Evolutionary conservation across 2,888 invertebrate species (phyloP).

Genomic region (Pachycephus smyrnensis): DNA sequence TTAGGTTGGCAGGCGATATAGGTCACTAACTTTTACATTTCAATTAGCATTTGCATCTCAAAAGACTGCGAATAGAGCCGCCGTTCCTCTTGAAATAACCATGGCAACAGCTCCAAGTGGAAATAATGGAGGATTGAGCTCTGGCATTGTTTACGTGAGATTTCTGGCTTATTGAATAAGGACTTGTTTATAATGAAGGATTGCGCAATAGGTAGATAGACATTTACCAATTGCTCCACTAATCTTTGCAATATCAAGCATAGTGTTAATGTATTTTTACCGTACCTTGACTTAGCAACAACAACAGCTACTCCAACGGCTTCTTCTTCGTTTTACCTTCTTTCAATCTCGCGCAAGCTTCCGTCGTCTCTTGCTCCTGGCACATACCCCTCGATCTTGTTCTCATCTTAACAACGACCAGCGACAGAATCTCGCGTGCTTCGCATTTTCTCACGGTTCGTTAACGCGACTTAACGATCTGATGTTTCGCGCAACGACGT

Average conservation of each 20-base stretch:
- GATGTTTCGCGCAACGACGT: no score
- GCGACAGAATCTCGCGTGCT: no score
- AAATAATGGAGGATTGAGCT: conserved; percentile 15
- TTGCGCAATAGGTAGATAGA: background rate
- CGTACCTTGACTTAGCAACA: background rate
- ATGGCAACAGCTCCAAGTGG: conserved; percentile 31
- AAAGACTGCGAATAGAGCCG: conserved; percentile 39
- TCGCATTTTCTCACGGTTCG: no score
- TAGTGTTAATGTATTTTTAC: background rate
- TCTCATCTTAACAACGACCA: no score
- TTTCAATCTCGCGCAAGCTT: background rate
- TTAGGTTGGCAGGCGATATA: conserved; percentile 34
- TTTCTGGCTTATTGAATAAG: conserved; percentile 17
- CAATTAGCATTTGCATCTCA: conserved; percentile 50
- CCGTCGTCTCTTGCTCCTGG: no score
- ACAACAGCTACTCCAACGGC: background rate
- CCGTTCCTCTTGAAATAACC: conserved; percentile 35
- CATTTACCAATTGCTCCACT: background rate
- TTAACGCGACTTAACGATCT: no score
- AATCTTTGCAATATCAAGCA: background rate
- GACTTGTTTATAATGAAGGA: conserved; percentile 18
- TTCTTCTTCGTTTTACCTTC: background rate
- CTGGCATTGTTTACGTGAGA: conserved; percentile 23
- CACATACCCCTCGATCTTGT: no score
- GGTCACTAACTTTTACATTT: conserved; percentile 46